Evolutionary conservation across 1,140 invertebrate genomes (phyloP).

Genomic region (Subanguina moxae): DNA sequence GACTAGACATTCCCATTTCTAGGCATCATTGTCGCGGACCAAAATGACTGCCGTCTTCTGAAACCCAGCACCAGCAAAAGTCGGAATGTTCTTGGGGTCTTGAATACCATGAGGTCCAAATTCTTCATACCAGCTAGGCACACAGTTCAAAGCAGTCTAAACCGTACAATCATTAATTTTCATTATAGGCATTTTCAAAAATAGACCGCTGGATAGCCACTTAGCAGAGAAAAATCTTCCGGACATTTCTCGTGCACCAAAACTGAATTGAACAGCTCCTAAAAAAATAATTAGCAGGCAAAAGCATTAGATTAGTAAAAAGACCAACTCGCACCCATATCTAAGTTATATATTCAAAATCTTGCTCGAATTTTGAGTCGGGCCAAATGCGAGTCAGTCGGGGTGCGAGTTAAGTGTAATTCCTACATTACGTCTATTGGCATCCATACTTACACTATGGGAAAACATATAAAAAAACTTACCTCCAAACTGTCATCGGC

Average conservation of each 20-base stretch:
- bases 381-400: too few relatives aligned
- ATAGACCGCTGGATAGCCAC: constrained; percentile 25
- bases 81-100: constrained; percentile 19
- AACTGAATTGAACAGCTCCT: constrained; percentile 41
- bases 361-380: too few relatives aligned
- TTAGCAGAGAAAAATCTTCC: constrained; percentile 37
- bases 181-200: too few relatives aligned
- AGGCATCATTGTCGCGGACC: constrained; percentile 42
- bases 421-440: too few relatives aligned
- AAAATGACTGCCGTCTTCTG: constrained; percentile 24
- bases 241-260: constrained; percentile 40
- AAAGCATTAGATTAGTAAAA: too few relatives aligned
- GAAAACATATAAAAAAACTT: not conserved
- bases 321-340: too few relatives aligned
- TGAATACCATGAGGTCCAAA: constrained; percentile 5
- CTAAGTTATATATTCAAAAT: too few relatives aligned
- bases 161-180: too few relatives aligned
- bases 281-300: too few relatives aligned
- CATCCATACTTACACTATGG: too few relatives aligned
- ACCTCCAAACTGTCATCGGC: constrained; percentile 35
- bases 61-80: constrained; percentile 39
- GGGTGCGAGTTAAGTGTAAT: too few relatives aligned
- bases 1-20: constrained; percentile 1
- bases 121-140: constrained; percentile 42
- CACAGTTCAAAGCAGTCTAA: constrained; percentile 28